These are phyloP conservation scores for Nyctereutes procyonoides DNA, from an alignment of 2,113 vertebrate species.

Conservation along the genomic window DNA sequence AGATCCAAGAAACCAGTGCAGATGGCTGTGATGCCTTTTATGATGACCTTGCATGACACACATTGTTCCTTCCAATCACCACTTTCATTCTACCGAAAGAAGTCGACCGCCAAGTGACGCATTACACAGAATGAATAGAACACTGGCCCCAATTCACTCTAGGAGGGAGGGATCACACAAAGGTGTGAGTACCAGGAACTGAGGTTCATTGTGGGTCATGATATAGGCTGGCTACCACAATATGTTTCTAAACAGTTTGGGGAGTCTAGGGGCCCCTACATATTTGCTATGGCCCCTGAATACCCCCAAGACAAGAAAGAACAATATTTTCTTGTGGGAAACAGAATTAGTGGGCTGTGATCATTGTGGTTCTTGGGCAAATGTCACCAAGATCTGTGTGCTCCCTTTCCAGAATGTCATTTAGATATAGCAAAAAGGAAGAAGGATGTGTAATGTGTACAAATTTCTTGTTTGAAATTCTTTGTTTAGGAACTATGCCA, in stretches of 20 bases:
- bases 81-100: too few relatives aligned
- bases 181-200: not conserved
- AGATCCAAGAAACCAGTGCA: not conserved
- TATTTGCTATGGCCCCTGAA: not conserved
- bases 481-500: conserved; percentile 7
- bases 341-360: not conserved
- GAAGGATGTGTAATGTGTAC: not conserved
- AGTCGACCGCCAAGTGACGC: too few relatives aligned
- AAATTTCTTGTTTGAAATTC: not conserved
- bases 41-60: not conserved
- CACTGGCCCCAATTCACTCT: not conserved
- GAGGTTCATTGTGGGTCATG: not conserved
- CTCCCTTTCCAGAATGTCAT: not conserved
- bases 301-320: not conserved
- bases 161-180: not conserved
- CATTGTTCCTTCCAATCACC: too few relatives aligned
- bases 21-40: not conserved
- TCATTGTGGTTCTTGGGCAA: not conserved
- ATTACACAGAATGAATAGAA: not conserved
- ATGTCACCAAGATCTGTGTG: not conserved
- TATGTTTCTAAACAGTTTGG: not conserved
- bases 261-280: not conserved
- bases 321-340: not conserved
- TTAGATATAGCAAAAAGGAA: not conserved
- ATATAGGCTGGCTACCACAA: not conserved